A percentile compares a stretch with the other conserved stretches of the same genome.
Conservation (phyloP, 2,113 vertebrate genomes). For the Riparia riparia region DNA sequence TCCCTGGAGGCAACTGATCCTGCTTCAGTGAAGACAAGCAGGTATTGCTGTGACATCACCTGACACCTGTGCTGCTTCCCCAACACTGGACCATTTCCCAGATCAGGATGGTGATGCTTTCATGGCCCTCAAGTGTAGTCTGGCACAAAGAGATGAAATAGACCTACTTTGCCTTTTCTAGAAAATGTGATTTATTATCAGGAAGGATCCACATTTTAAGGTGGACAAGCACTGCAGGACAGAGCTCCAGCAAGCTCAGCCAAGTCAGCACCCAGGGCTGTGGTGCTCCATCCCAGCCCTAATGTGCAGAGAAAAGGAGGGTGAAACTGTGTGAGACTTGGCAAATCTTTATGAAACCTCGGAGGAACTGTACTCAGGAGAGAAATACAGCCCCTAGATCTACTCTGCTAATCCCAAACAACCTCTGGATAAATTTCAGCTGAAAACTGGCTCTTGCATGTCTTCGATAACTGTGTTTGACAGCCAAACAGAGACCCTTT, state of each 20-base stretch:
- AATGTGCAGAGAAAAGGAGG: background rate
- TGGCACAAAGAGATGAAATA: background rate
- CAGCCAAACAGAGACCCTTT: constrained; percentile 48
- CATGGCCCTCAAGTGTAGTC: background rate
- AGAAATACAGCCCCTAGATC: background rate
- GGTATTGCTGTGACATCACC: background rate
- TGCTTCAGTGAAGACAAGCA: background rate
- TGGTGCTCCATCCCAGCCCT: background rate
- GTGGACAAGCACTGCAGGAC: rapidly evolving
- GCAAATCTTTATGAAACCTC: background rate
- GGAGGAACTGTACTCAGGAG: rapidly evolving
- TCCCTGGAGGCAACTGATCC: background rate
- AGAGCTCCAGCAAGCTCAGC: background rate
- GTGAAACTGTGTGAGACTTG: background rate
- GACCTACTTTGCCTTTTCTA: background rate
- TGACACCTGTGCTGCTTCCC: background rate
- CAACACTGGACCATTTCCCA: background rate
- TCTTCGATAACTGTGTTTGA: background rate
- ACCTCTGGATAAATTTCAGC: constrained; percentile 23
- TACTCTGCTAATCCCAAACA: background rate
- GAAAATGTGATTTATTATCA: background rate
- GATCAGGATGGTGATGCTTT: background rate
- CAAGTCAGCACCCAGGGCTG: background rate
- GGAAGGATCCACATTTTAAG: background rate
- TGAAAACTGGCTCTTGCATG: constrained; percentile 35